phyloP scores from a whole-genome alignment of 2,797 vertebrate species.

The Schizopygopsis malacanthus region DNA sequence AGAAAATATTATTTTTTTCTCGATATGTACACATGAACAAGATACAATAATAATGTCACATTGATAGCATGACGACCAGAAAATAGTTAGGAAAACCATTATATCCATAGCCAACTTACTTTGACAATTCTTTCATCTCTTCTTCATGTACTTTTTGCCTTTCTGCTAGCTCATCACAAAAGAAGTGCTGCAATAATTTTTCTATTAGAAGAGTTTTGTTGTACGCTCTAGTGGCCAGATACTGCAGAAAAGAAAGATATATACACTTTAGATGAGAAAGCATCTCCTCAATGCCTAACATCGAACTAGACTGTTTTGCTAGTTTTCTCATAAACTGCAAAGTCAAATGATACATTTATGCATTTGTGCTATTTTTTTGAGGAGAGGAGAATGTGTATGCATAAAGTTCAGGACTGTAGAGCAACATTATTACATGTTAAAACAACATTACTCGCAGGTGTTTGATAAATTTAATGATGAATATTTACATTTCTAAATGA shows the following conservation, averaged over 20 bases:
- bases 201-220: slow-evolving; percentile 90
- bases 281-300: background rate
- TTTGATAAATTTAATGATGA: background rate
- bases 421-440: background rate
- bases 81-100: background rate
- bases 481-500: too few relatives aligned
- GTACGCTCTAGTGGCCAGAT: slow-evolving; percentile 88
- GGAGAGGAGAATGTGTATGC: background rate
- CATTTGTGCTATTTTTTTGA: background rate
- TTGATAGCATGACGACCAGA: background rate
- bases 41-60: background rate
- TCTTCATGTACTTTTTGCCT: slow-evolving; percentile 91
- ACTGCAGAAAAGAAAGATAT: slow-evolving; percentile 71
- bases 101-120: slow-evolving; percentile 76
- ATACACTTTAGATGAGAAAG: background rate
- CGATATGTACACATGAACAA: background rate
- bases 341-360: background rate
- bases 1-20: background rate
- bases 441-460: background rate
- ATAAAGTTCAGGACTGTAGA: background rate
- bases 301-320: background rate
- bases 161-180: slow-evolving; percentile 87
- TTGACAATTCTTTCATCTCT: slow-evolving; percentile 92
- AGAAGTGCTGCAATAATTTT: slow-evolving; percentile 86
- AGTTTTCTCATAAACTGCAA: too few relatives aligned